These are phyloP conservation scores for Rhinolophus ferrumequinum DNA, from an alignment of 2,113 vertebrate genomes.

Conservation along the genomic window DNA sequence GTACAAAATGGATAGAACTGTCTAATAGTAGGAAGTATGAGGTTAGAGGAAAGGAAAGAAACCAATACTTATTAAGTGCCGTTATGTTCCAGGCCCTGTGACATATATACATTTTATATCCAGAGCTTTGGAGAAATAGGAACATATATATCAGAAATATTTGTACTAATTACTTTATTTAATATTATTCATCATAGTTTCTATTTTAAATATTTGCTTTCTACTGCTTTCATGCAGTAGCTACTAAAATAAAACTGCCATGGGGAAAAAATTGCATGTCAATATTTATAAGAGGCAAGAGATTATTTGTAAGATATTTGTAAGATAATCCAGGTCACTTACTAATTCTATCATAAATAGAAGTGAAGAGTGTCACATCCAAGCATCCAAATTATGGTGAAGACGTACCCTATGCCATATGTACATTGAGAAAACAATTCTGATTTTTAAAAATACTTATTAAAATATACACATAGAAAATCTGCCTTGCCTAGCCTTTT, in stretches of 20 bases:
- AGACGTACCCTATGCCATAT: neutral
- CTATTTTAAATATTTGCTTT: constrained; percentile 35
- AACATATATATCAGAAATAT: neutral
- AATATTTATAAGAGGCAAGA: neutral
- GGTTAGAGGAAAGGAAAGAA: neutral
- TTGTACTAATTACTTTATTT: neutral
- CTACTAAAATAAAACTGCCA: neutral
- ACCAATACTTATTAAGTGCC: neutral
- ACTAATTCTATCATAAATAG: neutral
- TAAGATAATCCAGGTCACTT: neutral
- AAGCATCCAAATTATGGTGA: neutral
- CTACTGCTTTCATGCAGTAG: neutral
- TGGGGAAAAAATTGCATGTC: neutral
- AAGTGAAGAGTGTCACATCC: neutral
- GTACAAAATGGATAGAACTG: neutral
- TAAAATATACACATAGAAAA: constrained; percentile 1
- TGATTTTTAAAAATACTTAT: neutral
- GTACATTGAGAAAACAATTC: neutral
- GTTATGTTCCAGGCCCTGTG: neutral
- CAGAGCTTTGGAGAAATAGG: neutral
- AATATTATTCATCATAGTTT: neutral
- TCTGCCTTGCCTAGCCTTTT: neutral
- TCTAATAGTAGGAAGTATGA: neutral
- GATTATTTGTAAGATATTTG: neutral
- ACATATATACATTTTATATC: neutral